Evolutionary conservation across 2,797 vertebrate genomes (phyloP), one percentile per base, ranked within the genome.

Genomic region (Limnodromus scolopaceus): DNA sequence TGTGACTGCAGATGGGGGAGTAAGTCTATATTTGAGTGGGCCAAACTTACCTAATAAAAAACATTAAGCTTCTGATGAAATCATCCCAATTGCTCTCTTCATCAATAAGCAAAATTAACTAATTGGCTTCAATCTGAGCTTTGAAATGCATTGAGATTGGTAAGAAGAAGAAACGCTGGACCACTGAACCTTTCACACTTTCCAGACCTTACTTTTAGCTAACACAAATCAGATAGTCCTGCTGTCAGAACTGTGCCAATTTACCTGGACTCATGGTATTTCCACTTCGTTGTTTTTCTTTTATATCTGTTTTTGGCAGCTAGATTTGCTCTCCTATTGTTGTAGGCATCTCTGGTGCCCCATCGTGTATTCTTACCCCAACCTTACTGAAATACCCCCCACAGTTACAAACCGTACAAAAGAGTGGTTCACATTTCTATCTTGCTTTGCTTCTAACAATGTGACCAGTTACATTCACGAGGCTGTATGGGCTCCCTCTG

Each of bases 341-440:
- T 55, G 41, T 2, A 18, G 74, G 30, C 4, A 45, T 25, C 39
- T 71, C 32, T 39, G 41, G 12, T 55, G 53, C 14, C 32, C 66
- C 32, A 36, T 6, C 0, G 3, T 30, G 16, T 30, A 28, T 46
- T 82, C 34, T n/a, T 13, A 15, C 3, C 9, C 8, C 12, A n/a
- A 11, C 20, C 38, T 38, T 77, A 20, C 43, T n/a, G 36, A 32
- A 46, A 38, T 10, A 11, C 2, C 9, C 10, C 27, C 34, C 3
- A 2, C 0, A n/a, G 36, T 6, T 66, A 23, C 13, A 14, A 2
- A 2, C 0, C 0, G 2, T 11, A 18, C 5, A 1, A n/a, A 41
- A 30, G 10, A 43, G 41, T 0, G 0, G 6, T 3, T 75, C 3
- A 0, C 9, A 2, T 25, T 48, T 16, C 13, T 16, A 0, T 10